A percentile compares a stretch with the other conserved stretches of the same genome.
phyloP scores from a whole-genome alignment of 1,140 invertebrate genomes.

The Uloborus diversus region DNA sequence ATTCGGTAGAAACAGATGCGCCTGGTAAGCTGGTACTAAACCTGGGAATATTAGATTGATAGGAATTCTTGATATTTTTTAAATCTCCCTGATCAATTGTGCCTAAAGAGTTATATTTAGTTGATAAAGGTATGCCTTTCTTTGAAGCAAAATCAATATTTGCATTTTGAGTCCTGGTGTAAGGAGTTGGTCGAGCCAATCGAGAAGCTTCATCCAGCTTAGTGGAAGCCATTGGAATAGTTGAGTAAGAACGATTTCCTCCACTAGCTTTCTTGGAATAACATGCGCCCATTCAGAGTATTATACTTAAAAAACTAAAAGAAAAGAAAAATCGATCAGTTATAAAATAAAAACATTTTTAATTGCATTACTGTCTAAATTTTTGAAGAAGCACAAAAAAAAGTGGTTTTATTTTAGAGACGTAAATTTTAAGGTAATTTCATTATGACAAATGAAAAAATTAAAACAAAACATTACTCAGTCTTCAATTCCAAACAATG shows the following conservation, averaged over 20 bases:
- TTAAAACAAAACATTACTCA: too few relatives aligned
- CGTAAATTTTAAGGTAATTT: too few relatives aligned
- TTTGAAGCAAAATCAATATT: conserved; percentile 29
- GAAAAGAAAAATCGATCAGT: too few relatives aligned
- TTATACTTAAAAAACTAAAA: conserved; percentile 8
- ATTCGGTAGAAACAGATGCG: conserved; percentile 3
- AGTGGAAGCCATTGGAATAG: conserved; percentile 46
- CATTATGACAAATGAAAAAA: too few relatives aligned
- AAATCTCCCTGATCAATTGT: conserved; percentile 10
- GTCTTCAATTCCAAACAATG: too few relatives aligned
- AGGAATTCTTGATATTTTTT: conserved; percentile 21
- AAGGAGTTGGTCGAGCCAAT: conserved; percentile 41
- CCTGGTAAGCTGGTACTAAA: conserved; percentile 48
- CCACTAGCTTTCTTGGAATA: conserved; percentile 54
- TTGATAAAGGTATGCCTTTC: conserved; percentile 23
- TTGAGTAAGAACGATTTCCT: conserved; percentile 40
- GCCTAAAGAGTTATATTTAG: conserved; percentile 9
- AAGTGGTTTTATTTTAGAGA: too few relatives aligned
- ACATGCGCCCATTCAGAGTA: conserved; percentile 55
- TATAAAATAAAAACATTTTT: too few relatives aligned
- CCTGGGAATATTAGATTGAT: conserved; percentile 50
- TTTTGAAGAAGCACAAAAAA: too few relatives aligned
- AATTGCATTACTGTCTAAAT: too few relatives aligned
- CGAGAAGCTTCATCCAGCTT: conserved; percentile 40
- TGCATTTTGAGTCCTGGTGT: conserved; percentile 31